Percentiles rank a stretch among this genome's conserved stretches.
Conservation (phyloP, 1,140 invertebrate species). For the Sogatella furcifera region DNA sequence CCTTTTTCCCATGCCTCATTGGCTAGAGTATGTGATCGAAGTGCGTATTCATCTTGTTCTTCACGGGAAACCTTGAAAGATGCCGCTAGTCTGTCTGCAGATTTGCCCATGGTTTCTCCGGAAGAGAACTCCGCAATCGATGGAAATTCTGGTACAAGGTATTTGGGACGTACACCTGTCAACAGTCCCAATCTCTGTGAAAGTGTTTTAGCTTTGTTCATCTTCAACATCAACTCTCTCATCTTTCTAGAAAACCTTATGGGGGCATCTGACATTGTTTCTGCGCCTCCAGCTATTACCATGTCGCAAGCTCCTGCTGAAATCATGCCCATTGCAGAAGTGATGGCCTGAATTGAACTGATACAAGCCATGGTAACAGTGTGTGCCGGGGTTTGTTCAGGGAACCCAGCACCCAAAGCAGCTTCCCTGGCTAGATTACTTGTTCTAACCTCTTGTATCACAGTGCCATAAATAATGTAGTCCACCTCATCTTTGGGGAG, state of each 20-base stretch:
- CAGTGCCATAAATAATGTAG: slow-evolving; percentile 92
- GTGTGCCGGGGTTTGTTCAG: slow-evolving; percentile 85
- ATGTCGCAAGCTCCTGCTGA: slow-evolving; percentile 78
- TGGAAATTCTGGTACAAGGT: slow-evolving; percentile 77
- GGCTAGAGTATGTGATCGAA: slow-evolving; percentile 82
- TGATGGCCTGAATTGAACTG: slow-evolving; percentile 88
- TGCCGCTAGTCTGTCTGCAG: slow-evolving; percentile 86
- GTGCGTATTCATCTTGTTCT: slow-evolving; percentile 92
- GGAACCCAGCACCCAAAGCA: slow-evolving; percentile 84
- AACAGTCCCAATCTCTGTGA: slow-evolving; percentile 63
- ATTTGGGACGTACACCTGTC: slow-evolving; percentile 52
- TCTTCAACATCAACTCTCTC: slow-evolving; percentile 72
- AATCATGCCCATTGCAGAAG: slow-evolving; percentile 70
- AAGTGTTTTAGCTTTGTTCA: slow-evolving; percentile 85
- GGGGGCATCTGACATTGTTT: slow-evolving; percentile 97
- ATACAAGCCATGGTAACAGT: slow-evolving; percentile 99
- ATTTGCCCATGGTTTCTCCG: slow-evolving; percentile 95
- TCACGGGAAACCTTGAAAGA: slow-evolving; percentile 74
- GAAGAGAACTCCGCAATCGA: slow-evolving; percentile 95
- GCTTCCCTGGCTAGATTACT: slow-evolving; percentile 91
- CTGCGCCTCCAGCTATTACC: slow-evolving; percentile 89
- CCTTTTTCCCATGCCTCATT: slow-evolving; percentile 78
- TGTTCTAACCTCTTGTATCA: slow-evolving; percentile 97
- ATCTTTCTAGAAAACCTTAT: slow-evolving; percentile 90
- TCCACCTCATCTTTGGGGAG: slow-evolving; percentile 78